Evolutionary conservation across 2,888 invertebrate genomes (phyloP).

Genomic region (Lycophotia porphyrea): DNA sequence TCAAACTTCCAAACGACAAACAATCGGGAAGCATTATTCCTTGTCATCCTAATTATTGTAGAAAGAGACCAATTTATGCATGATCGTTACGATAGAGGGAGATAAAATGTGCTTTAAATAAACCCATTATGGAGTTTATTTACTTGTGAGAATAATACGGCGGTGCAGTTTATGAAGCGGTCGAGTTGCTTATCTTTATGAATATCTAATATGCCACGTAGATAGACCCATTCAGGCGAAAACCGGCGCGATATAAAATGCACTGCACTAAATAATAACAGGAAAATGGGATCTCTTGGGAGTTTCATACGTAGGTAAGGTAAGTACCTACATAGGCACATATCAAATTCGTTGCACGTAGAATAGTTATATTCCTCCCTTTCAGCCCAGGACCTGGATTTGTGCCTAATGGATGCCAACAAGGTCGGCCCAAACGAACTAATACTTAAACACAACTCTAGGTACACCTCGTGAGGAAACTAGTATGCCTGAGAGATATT

Average conservation of each 20-base stretch:
- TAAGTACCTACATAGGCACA: not conserved
- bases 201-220: constrained; percentile 28
- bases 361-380: not conserved
- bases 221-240: constrained; percentile 19
- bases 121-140: constrained; percentile 66
- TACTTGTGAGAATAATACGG: constrained; percentile 57
- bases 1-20: constrained; percentile 71
- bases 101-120: constrained; percentile 62
- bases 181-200: constrained; percentile 25
- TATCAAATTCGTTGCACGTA: not conserved
- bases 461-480: too few species aligned
- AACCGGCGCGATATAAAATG: constrained; percentile 22
- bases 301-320: not conserved
- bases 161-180: constrained; percentile 49
- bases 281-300: not conserved
- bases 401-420: not conserved
- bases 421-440: not conserved
- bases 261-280: constrained; percentile 12
- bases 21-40: constrained; percentile 68
- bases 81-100: constrained; percentile 33
- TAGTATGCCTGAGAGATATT: too few species aligned
- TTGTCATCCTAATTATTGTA: constrained; percentile 69
- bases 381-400: not conserved
- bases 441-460: not conserved
- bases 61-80: constrained; percentile 58